Evolutionary conservation across 2,113 vertebrate species (phyloP).

Genomic region (Atherinomorus stipes): DNA sequence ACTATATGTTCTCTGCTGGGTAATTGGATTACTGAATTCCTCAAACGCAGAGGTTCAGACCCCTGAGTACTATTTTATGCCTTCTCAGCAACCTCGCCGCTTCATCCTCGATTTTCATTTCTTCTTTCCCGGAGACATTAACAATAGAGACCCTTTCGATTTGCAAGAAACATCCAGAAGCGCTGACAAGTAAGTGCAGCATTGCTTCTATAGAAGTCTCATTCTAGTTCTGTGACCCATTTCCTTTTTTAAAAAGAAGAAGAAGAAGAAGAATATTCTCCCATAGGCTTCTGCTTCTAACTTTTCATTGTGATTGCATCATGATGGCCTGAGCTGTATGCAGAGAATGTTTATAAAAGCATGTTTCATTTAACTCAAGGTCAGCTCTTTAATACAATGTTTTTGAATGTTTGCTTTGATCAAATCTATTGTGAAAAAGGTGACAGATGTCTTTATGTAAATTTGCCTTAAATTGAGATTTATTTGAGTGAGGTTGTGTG

Average conservation of each 20-base stretch:
- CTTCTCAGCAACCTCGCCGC: constrained; percentile 69
- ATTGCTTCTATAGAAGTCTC: constrained; percentile 41
- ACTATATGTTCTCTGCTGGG: constrained; percentile 67
- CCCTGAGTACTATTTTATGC: constrained; percentile 75
- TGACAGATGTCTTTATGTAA: constrained; percentile 7
- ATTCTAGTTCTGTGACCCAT: constrained; percentile 72
- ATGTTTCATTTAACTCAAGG: constrained; percentile 32
- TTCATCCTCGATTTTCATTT: constrained; percentile 67
- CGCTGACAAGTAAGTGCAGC: constrained; percentile 54
- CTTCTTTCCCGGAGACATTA: constrained; percentile 71
- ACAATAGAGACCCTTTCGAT: constrained; percentile 65
- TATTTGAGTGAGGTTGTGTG: constrained; percentile 11
- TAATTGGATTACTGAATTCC: constrained; percentile 81
- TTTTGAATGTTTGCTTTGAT: constrained; percentile 30
- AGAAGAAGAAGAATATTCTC: constrained; percentile 31
- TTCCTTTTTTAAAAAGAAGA: constrained; percentile 36
- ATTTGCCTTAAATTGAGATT: constrained; percentile 39
- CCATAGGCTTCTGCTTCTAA: constrained; percentile 13
- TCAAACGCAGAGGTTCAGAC: constrained; percentile 63
- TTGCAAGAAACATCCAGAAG: constrained; percentile 62
- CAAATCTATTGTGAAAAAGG: constrained; percentile 42
- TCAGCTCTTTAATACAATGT: constrained; percentile 34
- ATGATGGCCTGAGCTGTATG: constrained; percentile 8
- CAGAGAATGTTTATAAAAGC: background rate
- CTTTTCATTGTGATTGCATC: constrained; percentile 46